Base-by-base conservation (phyloP, 2,113 vertebrate species). In the Tragelaphus imberbis region DNA sequence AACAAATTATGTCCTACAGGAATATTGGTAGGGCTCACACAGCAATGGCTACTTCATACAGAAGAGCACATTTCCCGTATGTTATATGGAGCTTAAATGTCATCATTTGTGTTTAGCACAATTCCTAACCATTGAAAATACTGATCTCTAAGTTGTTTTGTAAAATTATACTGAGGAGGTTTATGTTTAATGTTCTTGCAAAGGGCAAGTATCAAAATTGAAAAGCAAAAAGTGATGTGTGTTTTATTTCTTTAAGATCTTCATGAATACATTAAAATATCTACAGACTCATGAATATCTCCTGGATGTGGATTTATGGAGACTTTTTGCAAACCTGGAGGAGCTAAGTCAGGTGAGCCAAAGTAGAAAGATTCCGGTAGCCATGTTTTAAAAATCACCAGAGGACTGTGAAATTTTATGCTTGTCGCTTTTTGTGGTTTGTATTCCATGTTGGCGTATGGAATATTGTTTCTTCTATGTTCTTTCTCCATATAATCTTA, bases 281-380 rank as follows among this genome's bases (percentile, higher is more conserved):
- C 99, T 99, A 75, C 99, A 99, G 97, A 98, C 87, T 90, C 99
- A 98, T 19, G 99, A 99, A 27, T 99, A 99, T 98, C 99, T 99
- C 33, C 93, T 98, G 77, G 99, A 99, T 88, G 98, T 99, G 53
- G 99, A 99, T 95, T 95, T 98, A 53, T 99, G 99, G 99, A 99
- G 99, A 95, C 99, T 99, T 92, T 99, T 99, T 59, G 99, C 99
- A 44, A 99, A 99, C 97, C 99, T 99, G 96, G 99, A 99, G 25
- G 99, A 99, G 81, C 98, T 99, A 97, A 99, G 99, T 97, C 98
- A 99, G 99, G 99, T 99, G 97, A 99, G 98, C 92, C 63, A 33
- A 93, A 79, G 7, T 47, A 30, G 19, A 1, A 81, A 93, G 2
- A 16, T 77, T 68, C 19, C 27, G 8, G 77, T 7, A 94, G 49